These are phyloP conservation scores for Agrotis exclamationis DNA, from an alignment of 2,888 invertebrate species.

Conservation along the genomic window DNA sequence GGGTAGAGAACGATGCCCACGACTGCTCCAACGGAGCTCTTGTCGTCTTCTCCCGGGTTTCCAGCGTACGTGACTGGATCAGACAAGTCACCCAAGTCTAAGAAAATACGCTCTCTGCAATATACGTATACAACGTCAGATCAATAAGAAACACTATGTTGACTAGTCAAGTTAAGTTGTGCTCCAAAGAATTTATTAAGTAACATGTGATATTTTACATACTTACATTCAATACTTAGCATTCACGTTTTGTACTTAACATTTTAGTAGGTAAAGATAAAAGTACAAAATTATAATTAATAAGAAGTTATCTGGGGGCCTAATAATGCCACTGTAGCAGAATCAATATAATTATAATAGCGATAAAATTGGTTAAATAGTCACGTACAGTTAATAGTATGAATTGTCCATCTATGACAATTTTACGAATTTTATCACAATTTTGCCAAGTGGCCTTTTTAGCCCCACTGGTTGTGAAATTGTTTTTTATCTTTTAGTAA, in stretches of 20 bases:
- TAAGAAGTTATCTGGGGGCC: slow-evolving; percentile 11
- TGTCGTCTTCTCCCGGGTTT: slow-evolving; percentile 83
- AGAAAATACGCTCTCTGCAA: slow-evolving; percentile 29
- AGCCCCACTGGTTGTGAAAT: slow-evolving; percentile 42
- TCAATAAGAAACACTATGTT: slow-evolving; percentile 57
- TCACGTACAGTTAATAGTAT: too few species aligned
- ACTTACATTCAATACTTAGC: slow-evolving; percentile 35
- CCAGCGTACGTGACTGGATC: slow-evolving; percentile 82
- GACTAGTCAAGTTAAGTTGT: slow-evolving; percentile 62
- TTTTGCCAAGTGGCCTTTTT: too few species aligned
- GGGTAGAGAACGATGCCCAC: slow-evolving; percentile 85
- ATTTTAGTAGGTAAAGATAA: slow-evolving; percentile 29
- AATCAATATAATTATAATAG: too few species aligned
- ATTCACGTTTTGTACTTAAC: slow-evolving; percentile 43
- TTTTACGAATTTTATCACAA: too few species aligned
- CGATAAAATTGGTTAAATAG: too few species aligned
- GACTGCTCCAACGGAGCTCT: slow-evolving; percentile 80
- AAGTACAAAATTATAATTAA: slow-evolving; percentile 52
- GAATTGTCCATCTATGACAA: too few species aligned
- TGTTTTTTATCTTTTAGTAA: slow-evolving; percentile 28
- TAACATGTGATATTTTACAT: slow-evolving; percentile 50
- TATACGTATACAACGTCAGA: slow-evolving; percentile 56
- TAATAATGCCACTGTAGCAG: too few species aligned
- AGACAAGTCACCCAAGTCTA: slow-evolving; percentile 77
- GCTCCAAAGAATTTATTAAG: slow-evolving; percentile 56